Evolutionary conservation across 2,888 invertebrate species (phyloP).

Genomic region (Yponomeuta sedellus): DNA sequence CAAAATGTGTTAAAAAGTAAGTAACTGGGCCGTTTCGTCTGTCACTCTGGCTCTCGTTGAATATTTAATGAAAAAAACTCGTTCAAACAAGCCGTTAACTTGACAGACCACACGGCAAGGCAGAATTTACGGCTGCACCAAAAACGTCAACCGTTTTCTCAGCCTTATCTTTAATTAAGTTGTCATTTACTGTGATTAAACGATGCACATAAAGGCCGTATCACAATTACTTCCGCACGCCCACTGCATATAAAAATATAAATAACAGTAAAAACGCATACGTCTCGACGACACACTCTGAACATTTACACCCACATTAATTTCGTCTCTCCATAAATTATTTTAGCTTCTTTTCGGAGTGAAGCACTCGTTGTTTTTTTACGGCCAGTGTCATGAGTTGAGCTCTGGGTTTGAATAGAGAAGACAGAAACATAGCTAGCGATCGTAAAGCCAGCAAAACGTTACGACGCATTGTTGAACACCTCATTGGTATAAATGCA

Average conservation of each 20-base stretch:
- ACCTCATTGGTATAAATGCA: slow-evolving; percentile 47
- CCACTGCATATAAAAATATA: not conserved
- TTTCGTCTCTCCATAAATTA: slow-evolving; percentile 16
- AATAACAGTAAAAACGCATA: slow-evolving; percentile 9
- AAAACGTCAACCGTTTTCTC: not conserved
- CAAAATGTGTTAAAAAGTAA: not conserved
- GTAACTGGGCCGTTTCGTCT: not conserved
- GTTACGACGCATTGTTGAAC: slow-evolving; percentile 53
- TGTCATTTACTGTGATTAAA: slow-evolving; percentile 9
- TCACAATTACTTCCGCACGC: not conserved
- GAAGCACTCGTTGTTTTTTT: not conserved
- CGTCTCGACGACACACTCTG: slow-evolving; percentile 18
- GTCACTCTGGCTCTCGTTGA: not conserved
- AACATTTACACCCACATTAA: slow-evolving; percentile 17
- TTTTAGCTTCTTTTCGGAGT: slow-evolving; percentile 8
- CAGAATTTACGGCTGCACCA: not conserved
- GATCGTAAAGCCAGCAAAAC: slow-evolving; percentile 41
- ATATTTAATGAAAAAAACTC: not conserved
- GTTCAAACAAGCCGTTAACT: not conserved
- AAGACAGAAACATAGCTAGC: not conserved
- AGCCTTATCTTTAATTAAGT: slow-evolving; percentile 4
- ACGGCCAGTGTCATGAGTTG: not conserved
- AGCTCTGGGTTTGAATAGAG: slow-evolving; percentile 2
- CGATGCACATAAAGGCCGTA: not conserved
- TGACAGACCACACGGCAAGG: not conserved